Conservation (phyloP, 30 jellyfish, hydroid and myxozoan genomes). For the Sanderia malayensis region DNA sequence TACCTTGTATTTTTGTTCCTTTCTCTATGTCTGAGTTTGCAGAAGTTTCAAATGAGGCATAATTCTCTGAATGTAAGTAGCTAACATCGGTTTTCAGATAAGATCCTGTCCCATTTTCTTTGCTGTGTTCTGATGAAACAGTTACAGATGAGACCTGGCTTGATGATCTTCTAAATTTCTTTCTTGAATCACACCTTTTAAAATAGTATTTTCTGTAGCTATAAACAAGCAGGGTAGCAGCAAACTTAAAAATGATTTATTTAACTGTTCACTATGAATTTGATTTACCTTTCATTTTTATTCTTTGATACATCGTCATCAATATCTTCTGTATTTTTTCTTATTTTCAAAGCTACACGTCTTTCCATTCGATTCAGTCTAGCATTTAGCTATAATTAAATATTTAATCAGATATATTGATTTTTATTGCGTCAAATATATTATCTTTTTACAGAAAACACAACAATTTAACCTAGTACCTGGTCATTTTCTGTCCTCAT, state of each 20-base stretch:
- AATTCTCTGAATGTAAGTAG: slow-evolving; percentile 17
- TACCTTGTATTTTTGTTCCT: slow-evolving; percentile 25
- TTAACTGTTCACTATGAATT: background rate
- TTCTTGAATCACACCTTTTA: slow-evolving; percentile 4
- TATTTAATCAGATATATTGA: background rate
- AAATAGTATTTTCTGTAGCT: background rate
- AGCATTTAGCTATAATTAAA: slow-evolving; percentile 35
- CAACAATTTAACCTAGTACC: no score
- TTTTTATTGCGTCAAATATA: no score
- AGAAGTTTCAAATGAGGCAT: background rate
- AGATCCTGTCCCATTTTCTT: slow-evolving; percentile 54
- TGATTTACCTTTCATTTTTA: background rate
- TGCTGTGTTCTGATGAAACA: slow-evolving; percentile 53
- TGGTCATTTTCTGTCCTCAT: slow-evolving; percentile 62
- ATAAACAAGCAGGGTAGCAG: background rate
- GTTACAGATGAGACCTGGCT: slow-evolving; percentile 24
- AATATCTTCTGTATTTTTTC: slow-evolving; percentile 20
- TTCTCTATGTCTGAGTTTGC: background rate
- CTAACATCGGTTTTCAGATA: slow-evolving; percentile 36
- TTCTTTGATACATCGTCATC: slow-evolving; percentile 22
- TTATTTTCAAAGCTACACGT: slow-evolving; percentile 43
- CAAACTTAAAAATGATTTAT: background rate
- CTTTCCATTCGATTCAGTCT: slow-evolving; percentile 61
- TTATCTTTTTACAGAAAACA: no score
- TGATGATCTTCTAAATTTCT: slow-evolving; percentile 9